phyloP scores from a whole-genome alignment of 2,888 invertebrate genomes.

The Mythimna vitellina region DNA sequence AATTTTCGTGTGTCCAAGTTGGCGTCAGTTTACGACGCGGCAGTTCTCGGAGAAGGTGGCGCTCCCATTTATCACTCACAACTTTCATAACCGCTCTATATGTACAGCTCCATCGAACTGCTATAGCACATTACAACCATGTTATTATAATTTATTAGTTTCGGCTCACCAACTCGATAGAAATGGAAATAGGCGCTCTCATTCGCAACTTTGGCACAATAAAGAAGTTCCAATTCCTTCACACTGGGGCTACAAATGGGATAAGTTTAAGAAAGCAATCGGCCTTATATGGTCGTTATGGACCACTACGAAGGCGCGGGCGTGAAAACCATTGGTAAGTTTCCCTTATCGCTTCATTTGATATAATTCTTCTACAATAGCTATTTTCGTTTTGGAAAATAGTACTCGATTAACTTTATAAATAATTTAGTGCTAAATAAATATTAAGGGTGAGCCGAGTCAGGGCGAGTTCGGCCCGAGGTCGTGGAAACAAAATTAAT shows the following conservation, averaged over 20 bases:
- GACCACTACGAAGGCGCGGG: constrained; percentile 84
- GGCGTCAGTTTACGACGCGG: constrained; percentile 59
- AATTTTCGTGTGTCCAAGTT: constrained; percentile 56
- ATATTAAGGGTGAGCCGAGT: constrained; percentile 66
- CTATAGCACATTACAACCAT: constrained; percentile 61
- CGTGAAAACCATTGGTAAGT: constrained; percentile 86
- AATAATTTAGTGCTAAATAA: constrained; percentile 73
- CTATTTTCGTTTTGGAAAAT: constrained; percentile 68
- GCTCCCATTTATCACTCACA: constrained; percentile 75
- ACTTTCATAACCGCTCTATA: constrained; percentile 73
- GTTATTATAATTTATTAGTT: constrained; percentile 80
- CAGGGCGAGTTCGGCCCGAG: constrained; percentile 72
- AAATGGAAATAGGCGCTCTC: constrained; percentile 86
- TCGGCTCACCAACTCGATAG: constrained; percentile 80
- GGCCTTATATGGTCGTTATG: constrained; percentile 89
- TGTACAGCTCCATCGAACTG: constrained; percentile 27
- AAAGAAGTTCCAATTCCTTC: constrained; percentile 87
- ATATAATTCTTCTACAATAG: constrained; percentile 79
- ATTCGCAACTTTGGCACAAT: constrained; percentile 86
- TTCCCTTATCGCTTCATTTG: constrained; percentile 84
- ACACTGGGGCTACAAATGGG: constrained; percentile 87
- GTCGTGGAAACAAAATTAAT: constrained; percentile 86
- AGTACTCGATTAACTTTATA: constrained; percentile 66
- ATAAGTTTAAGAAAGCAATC: constrained; percentile 90
- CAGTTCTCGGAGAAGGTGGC: constrained; percentile 69